Evolutionary conservation across 2,797 vertebrate genomes (phyloP).

Genomic region (Erethizon dorsatum): DNA sequence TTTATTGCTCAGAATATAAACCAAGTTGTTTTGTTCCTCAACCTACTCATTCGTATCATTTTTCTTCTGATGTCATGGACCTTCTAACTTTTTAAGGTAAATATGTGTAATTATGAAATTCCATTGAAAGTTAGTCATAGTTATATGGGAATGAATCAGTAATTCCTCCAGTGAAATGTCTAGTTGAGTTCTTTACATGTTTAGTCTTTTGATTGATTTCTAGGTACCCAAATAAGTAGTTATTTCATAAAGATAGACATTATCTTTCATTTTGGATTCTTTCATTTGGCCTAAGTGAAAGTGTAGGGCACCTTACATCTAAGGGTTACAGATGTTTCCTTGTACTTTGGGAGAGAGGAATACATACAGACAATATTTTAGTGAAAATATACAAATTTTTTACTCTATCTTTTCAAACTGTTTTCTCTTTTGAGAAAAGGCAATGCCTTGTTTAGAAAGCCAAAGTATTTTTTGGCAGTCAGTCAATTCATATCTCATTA

Average conservation of each 20-base stretch:
- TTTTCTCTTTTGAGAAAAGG: slow-evolving; percentile 43
- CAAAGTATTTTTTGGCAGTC: neutral
- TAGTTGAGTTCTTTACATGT: neutral
- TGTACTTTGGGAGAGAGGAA: slow-evolving; percentile 51
- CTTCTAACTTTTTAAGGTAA: slow-evolving; percentile 33
- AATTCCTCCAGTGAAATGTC: neutral
- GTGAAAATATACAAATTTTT: slow-evolving; percentile 14
- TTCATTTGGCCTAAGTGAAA: neutral
- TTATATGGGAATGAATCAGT: neutral
- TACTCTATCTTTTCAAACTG: neutral
- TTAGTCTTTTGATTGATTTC: neutral
- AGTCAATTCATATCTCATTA: neutral
- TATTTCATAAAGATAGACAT: neutral
- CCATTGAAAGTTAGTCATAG: neutral
- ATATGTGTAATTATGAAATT: neutral
- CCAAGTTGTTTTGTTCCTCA: neutral
- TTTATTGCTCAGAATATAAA: neutral
- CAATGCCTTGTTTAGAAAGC: slow-evolving; percentile 14
- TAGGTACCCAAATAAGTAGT: neutral
- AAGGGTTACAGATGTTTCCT: neutral
- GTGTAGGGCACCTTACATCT: neutral
- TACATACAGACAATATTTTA: neutral
- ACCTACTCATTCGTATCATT: neutral
- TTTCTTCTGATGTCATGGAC: slow-evolving; percentile 31
- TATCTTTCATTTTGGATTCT: slow-evolving; percentile 16